Percentiles rank a stretch among this genome's conserved stretches.
Evolutionary conservation across 2,113 vertebrate genomes (phyloP).

Genomic region (Tragelaphus imberbis): DNA sequence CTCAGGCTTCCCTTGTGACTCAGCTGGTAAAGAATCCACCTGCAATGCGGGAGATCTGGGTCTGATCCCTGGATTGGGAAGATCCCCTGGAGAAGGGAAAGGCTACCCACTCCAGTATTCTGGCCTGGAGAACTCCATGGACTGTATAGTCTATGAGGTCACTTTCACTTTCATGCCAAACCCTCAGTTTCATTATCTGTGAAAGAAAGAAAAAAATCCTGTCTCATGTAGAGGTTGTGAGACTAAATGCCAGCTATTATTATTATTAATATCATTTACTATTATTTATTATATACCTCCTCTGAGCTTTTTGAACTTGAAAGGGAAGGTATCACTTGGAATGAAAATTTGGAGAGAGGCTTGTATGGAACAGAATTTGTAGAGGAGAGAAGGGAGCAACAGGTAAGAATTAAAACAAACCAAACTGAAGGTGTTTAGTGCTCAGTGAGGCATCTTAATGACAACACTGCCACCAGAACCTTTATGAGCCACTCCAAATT

Average conservation of each 20-base stretch:
- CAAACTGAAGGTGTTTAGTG: background rate
- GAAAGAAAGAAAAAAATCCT: background rate
- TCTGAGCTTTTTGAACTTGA: constrained; percentile 7
- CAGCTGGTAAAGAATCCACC: background rate
- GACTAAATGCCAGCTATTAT: background rate
- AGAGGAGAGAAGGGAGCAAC: background rate
- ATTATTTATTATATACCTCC: background rate
- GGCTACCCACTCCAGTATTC: background rate
- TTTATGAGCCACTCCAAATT: background rate
- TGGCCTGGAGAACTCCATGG: background rate
- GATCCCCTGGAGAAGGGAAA: background rate
- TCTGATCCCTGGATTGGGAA: background rate
- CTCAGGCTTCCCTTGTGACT: background rate
- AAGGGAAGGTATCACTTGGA: background rate
- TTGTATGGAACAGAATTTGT: background rate
- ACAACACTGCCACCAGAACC: background rate
- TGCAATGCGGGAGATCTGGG: background rate
- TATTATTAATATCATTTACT: background rate
- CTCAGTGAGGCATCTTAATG: background rate
- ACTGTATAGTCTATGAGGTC: background rate
- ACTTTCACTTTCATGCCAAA: background rate
- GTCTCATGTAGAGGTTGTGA: background rate
- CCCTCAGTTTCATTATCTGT: background rate
- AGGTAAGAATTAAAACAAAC: background rate
- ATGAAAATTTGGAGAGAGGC: background rate